Percentiles rank a stretch among this genome's conserved stretches.
These are phyloP conservation scores for Carassius gibelio DNA, from an alignment of 2,113 vertebrate species.

Conservation along the genomic window DNA sequence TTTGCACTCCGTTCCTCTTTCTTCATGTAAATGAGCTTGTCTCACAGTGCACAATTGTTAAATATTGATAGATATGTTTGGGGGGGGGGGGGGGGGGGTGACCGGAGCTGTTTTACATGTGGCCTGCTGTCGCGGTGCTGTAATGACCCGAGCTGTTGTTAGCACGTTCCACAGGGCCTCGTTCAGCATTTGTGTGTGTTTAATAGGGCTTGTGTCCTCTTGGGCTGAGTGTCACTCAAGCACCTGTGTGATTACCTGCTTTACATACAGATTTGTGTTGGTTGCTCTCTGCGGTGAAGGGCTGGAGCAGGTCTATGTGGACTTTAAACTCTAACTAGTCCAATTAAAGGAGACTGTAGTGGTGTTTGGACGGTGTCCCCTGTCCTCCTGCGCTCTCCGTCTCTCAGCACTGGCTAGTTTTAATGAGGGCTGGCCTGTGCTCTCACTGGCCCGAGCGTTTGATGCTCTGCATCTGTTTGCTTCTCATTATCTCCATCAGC, in stretches of 20 bases:
- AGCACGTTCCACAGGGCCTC: conserved; percentile 19
- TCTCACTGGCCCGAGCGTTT: conserved; percentile 49
- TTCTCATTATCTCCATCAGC: conserved; percentile 50
- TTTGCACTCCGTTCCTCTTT: neutral
- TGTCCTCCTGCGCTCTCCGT: conserved; percentile 28
- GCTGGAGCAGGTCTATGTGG: conserved; percentile 11
- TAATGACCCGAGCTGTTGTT: conserved; percentile 32
- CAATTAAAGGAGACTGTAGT: conserved; percentile 35
- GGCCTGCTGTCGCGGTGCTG: conserved; percentile 15
- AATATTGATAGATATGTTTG: conserved; percentile 62
- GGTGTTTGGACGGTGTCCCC: conserved; percentile 33
- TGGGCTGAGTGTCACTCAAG: conserved; percentile 55
- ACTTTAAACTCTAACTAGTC: conserved; percentile 32
- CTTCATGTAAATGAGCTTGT: conserved; percentile 60
- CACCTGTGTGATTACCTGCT: conserved; percentile 51
- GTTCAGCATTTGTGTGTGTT: conserved; percentile 32
- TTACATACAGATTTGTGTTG: conserved; percentile 35
- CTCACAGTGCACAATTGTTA: conserved; percentile 58
- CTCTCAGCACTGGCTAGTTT: conserved; percentile 31
- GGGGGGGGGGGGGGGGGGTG: conserved; percentile 46
- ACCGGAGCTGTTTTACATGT: conserved; percentile 36
- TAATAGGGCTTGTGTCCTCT: conserved; percentile 19
- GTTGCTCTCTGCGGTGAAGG: neutral
- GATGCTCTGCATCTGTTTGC: conserved; percentile 46
- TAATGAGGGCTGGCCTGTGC: conserved; percentile 45